A percentile compares a stretch with the other conserved stretches of the same genome.
Conservation (phyloP, 2,888 invertebrate species). For the Tethea ocularis region DNA sequence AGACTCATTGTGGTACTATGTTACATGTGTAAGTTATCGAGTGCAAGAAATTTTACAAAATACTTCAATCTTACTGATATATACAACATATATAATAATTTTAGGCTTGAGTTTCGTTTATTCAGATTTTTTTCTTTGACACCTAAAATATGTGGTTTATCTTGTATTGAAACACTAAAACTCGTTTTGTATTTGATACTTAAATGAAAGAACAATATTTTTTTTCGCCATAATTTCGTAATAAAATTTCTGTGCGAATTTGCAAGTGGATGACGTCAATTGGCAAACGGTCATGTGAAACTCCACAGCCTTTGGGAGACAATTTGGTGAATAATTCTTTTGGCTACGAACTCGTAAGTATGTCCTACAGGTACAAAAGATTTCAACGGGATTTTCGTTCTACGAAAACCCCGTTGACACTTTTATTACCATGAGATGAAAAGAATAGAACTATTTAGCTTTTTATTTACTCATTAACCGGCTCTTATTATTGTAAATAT, state of each 20-base stretch:
- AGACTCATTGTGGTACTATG: too few relatives aligned
- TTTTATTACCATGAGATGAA: background rate
- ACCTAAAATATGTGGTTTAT: background rate
- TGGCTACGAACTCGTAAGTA: background rate
- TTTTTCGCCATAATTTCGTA: slow-evolving; percentile 2
- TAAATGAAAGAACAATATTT: background rate
- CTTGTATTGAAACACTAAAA: background rate
- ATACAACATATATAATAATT: too few relatives aligned
- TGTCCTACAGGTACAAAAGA: background rate
- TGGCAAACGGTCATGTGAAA: background rate
- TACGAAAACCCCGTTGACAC: background rate
- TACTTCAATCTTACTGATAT: too few relatives aligned
- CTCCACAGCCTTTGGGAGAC: background rate
- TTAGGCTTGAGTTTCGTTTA: too few relatives aligned
- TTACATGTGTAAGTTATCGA: too few relatives aligned
- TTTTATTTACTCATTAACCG: too few relatives aligned
- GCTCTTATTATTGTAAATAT: too few relatives aligned
- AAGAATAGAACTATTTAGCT: too few relatives aligned
- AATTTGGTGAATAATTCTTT: background rate
- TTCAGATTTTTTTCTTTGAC: too few relatives aligned
- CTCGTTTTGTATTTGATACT: background rate
- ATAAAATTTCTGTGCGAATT: background rate
- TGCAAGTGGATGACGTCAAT: background rate
- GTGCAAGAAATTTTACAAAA: too few relatives aligned
- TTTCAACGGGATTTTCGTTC: background rate